These are phyloP conservation scores for Scytalopus superciliaris DNA, from an alignment of 2,113 vertebrate species.

Conservation along the genomic window DNA sequence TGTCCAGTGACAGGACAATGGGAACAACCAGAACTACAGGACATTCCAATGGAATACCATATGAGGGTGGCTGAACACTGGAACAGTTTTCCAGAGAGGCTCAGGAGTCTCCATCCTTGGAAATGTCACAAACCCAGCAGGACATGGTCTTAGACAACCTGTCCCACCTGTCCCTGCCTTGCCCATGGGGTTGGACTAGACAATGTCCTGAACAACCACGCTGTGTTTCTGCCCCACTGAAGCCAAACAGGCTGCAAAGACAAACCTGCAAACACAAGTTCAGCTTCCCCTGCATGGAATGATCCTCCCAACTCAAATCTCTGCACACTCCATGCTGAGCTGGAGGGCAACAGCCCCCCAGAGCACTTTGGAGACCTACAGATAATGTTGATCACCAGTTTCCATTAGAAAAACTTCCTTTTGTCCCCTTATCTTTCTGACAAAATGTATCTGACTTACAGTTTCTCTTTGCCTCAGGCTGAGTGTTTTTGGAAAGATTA, in stretches of 20 bases:
- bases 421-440: neutral
- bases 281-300: neutral
- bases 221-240: too few species aligned
- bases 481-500: slow-evolving; percentile 43
- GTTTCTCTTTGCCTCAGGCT: slow-evolving; percentile 42
- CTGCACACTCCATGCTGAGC: too few species aligned
- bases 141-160: neutral
- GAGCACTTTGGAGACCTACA: neutral
- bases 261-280: neutral
- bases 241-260: neutral
- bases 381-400: neutral
- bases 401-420: neutral
- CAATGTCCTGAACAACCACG: neutral
- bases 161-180: neutral
- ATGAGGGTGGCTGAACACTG: neutral
- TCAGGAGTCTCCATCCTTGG: neutral
- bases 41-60: neutral
- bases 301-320: too few species aligned
- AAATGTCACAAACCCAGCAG: neutral
- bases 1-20: neutral
- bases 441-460: neutral
- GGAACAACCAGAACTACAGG: neutral
- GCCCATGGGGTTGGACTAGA: neutral
- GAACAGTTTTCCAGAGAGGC: neutral
- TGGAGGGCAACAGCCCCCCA: too few species aligned